Base-by-base conservation (phyloP, 2,113 vertebrate species). In the Pipa parva region DNA sequence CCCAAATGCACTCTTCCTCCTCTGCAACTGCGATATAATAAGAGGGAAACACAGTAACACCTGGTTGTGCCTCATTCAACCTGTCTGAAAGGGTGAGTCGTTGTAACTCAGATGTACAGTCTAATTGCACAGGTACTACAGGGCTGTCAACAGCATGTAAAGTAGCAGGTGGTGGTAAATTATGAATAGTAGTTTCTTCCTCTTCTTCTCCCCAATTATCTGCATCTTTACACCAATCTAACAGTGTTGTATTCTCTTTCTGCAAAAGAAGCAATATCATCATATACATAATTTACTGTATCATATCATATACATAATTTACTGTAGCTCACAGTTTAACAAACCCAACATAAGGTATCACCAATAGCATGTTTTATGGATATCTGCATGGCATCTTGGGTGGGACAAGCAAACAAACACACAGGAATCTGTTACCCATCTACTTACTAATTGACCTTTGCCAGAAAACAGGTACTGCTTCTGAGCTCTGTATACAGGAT, bases 201-300 rank as follows among this genome's bases (percentile, higher is more conserved):
- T 75, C 86, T 3, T 54, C 72, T 26, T 52, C 61, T 10, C 88
- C 90, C 92, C 92, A 94, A 75, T 94, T 88, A 64, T 90, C 87
- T 1, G 92, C 88, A 46, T 80, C 88, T 5, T 83, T 85, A 72
- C 87, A 93, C 92, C 92, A 94, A 1, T 90, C 85, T 48, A 77
- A 73, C 3, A 74, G 56, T 7, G 68, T 58, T 31, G 79, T 63
- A 24, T 25, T 33, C 0, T 3, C 7, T 37, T 74, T 75, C 50
- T 80, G 71, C 20, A 51, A 11, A 7, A 46, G 29, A 8, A 29
- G n/a, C n/a, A n/a, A n/a, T n/a, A n/a, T n/a, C n/a, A n/a, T n/a
- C n/a, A n/a, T n/a, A n/a, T n/a, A n/a, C n/a, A n/a, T n/a, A n/a
- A n/a, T n/a, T n/a, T n/a, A n/a, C n/a, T n/a, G n/a, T n/a, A n/a